Conservation (phyloP, 2,888 invertebrate genomes). For the Clostera curtula region DNA sequence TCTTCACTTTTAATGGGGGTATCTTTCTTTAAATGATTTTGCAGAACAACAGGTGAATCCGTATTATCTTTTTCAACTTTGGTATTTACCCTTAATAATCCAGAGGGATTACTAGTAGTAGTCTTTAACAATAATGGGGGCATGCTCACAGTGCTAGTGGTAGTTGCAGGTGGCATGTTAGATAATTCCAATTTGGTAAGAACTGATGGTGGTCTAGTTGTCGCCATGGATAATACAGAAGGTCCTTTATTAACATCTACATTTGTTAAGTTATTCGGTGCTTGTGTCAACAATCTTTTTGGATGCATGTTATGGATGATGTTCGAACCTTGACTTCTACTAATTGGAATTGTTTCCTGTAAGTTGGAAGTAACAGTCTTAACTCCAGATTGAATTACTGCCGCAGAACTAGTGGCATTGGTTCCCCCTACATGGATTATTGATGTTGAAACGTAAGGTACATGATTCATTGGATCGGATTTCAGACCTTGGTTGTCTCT, state of each 20-base stretch:
- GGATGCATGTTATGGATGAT: conserved; percentile 57
- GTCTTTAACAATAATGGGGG: conserved; percentile 57
- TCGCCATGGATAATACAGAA: conserved; percentile 56
- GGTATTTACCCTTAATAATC: conserved; percentile 36
- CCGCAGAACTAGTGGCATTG: conserved; percentile 38
- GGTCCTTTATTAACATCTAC: conserved; percentile 49
- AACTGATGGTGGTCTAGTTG: conserved; percentile 48
- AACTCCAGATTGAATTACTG: conserved; percentile 48
- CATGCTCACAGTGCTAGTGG: conserved; percentile 45
- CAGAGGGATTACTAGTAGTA: conserved; percentile 29
- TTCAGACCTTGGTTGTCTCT: conserved; percentile 45
- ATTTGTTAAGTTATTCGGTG: conserved; percentile 48
- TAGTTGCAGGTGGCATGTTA: conserved; percentile 37
- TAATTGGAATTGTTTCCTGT: conserved; percentile 42
- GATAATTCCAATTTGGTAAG: conserved; percentile 47
- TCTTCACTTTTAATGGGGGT: conserved; percentile 12
- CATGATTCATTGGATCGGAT: conserved; percentile 43
- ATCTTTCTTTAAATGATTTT: conserved; percentile 23
- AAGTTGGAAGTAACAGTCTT: conserved; percentile 47
- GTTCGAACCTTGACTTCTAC: conserved; percentile 46
- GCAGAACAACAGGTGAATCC: conserved; percentile 19
- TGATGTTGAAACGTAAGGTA: conserved; percentile 40
- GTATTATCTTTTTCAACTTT: conserved; percentile 36
- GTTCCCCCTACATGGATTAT: conserved; percentile 55
- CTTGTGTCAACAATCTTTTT: conserved; percentile 47